Evolutionary conservation across 2,113 vertebrate genomes (phyloP), one percentile per base, ranked within the genome.

Genomic region (Microcebus ravelobensis): DNA sequence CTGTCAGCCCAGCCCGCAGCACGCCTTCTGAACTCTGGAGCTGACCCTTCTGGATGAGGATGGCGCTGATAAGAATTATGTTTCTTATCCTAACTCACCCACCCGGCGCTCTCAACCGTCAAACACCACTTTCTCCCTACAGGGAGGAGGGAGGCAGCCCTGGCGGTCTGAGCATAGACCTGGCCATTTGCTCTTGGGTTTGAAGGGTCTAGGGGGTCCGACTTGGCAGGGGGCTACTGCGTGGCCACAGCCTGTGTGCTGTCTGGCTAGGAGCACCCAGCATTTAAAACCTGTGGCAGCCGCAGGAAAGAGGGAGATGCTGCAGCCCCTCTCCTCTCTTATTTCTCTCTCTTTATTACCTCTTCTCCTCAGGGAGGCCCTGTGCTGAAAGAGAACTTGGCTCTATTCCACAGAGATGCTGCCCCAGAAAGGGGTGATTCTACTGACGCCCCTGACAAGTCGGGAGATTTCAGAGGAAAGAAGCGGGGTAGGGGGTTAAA

Each of bases 311-410:
- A 67, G 11, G 76, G 39, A 93, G 90, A 82, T 5, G 8, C 77
- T 20, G 17, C 65, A 94, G 83, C 52, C 70, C 42, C 52, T 86
- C 36, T 57, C 52, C 63, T 42, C 52, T 14, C 20, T n/a, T 48
- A 48, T 76, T 42, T 11, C 29, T 34, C 36, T n/a, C 34, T 67
- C 63, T 87, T 71, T 91, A 76, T 90, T 87, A 71, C 76, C 36
- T 55, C 90, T 90, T 87, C 84, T 95, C 36, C 76, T 96, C 63
- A 52, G 87, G 88, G 86, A 95, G 65, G 96, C 55, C 55, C 29
- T n/a, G 84, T 87, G 50, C 70, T 88, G 82, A 96, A 91, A 91
- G 73, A 29, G 36, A 96, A 68, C 36, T 89, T 91, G 55, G 73
- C 45, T 73, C 86, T 93, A 5, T 95, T 91, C 90, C 73, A 79